Conservation (phyloP, 2,113 vertebrate genomes). For the Vimba vimba region DNA sequence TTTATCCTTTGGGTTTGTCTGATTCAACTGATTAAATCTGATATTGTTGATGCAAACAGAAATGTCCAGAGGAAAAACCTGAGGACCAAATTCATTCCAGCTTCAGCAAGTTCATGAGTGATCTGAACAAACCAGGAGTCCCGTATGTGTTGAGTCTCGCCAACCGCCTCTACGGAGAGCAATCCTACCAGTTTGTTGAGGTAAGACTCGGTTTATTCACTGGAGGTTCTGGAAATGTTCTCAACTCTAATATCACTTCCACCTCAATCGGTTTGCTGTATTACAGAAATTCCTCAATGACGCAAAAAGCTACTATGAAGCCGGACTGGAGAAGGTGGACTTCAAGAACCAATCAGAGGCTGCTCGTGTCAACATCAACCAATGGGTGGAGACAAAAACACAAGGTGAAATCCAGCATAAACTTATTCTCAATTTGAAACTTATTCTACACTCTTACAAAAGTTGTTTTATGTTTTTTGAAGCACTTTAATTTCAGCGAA, state of each 20-base stretch:
- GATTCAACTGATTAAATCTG: neutral
- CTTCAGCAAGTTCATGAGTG: conserved; percentile 76
- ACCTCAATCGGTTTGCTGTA: neutral
- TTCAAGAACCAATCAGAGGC: conserved; percentile 61
- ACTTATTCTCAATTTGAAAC: neutral
- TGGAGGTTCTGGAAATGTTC: neutral
- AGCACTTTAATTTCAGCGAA: neutral
- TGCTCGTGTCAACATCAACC: conserved; percentile 74
- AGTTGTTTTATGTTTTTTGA: neutral
- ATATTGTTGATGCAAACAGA: neutral
- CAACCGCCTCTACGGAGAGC: conserved; percentile 87
- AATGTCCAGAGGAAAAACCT: conserved; percentile 26
- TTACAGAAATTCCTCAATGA: conserved; percentile 68
- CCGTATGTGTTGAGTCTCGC: conserved; percentile 83
- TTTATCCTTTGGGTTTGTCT: neutral
- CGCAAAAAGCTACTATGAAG: conserved; percentile 68
- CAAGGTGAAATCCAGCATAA: conserved; percentile 63
- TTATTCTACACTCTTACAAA: neutral
- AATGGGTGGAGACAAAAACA: conserved; percentile 77
- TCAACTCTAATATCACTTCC: neutral
- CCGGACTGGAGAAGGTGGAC: conserved; percentile 75
- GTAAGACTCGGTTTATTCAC: conserved; percentile 66
- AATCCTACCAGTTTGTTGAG: conserved; percentile 81
- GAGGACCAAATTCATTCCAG: conserved; percentile 73
- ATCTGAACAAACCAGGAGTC: conserved; percentile 78